Evolutionary conservation across 2,888 invertebrate genomes (phyloP), one percentile per base, ranked within the genome.

Genomic region (Actias luna): DNA sequence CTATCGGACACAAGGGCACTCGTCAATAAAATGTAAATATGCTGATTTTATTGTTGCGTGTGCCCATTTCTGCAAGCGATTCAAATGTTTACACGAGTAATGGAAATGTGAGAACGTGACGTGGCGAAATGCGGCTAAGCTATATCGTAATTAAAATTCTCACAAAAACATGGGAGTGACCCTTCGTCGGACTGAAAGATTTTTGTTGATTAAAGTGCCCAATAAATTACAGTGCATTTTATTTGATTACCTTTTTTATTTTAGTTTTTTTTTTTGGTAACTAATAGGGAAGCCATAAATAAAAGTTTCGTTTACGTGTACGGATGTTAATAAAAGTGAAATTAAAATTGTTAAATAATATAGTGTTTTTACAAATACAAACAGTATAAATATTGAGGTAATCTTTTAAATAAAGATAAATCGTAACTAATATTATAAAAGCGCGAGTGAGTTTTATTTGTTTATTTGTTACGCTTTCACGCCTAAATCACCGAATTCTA

Each of bases 71-170:
- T 73, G 69, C 72, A 70, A 71, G 69, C 83, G 84, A 86, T 87
- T 88, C 87, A 87, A 84, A 79, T 89, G 88, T 89, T 89, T 88
- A 80, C 87, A 80, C 79, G 75, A 76, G 82, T 88, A 89, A 89
- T 89, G 87, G 88, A 84, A 88, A 83, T 82, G 76, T 75, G 76
- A 77, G 83, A 82, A 78, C 84, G 79, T 83, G 84, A 82, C 87
- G 76, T 67, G 76, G 75, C 78, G 71, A 72, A 77, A 77, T 75
- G 71, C 67, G 70, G 70, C 68, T 69, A 66, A 66, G 69, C 74
- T 73, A 77, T 77, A 74, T 75, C 73, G 82, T 84, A 81, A 83
- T 83, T 83, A 83, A 82, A 80, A 82, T 80, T 80, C 75, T 75
- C 76, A 74, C 69, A 67, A 80, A 77, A 61, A 58, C 62, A 62